Conservation (phyloP, 2,888 invertebrate genomes). For the Cantharis lateralis region DNA sequence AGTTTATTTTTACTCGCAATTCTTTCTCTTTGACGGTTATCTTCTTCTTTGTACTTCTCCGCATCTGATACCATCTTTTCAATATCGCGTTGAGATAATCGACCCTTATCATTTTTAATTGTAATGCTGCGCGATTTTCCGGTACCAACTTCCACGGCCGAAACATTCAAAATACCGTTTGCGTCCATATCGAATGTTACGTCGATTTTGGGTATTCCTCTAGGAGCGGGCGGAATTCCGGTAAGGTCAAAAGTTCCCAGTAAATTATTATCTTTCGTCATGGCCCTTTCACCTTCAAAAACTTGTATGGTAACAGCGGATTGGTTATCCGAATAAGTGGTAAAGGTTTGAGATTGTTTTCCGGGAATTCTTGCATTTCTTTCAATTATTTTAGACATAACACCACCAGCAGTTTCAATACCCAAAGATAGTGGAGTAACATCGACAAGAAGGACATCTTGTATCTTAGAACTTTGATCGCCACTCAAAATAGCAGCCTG, state of each 20-base stretch:
- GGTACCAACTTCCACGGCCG: conserved; percentile 60
- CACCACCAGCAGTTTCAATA: conserved; percentile 60
- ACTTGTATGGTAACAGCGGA: conserved; percentile 75
- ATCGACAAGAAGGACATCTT: conserved; percentile 65
- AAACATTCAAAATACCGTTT: conserved; percentile 70
- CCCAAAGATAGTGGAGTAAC: conserved; percentile 59
- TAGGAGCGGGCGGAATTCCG: conserved; percentile 62
- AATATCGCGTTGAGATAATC: conserved; percentile 80
- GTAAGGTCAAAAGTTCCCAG: conserved; percentile 57
- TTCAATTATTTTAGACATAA: conserved; percentile 70
- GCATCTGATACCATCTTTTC: conserved; percentile 80
- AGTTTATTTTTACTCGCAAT: conserved; percentile 74
- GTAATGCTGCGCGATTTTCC: conserved; percentile 76
- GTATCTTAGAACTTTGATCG: conserved; percentile 62
- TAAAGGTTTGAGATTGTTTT: conserved; percentile 75
- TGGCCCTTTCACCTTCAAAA: conserved; percentile 63
- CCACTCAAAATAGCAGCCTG: conserved; percentile 75
- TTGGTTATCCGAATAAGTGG: conserved; percentile 83
- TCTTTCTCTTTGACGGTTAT: conserved; percentile 69
- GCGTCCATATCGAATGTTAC: conserved; percentile 76
- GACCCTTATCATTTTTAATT: conserved; percentile 83
- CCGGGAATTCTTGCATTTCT: conserved; percentile 73
- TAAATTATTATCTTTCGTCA: conserved; percentile 63
- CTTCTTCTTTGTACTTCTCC: conserved; percentile 73
- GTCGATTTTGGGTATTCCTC: conserved; percentile 60